Evolutionary conservation across 1,140 invertebrate species (phyloP).

Genomic region (Conus ventricosus): DNA sequence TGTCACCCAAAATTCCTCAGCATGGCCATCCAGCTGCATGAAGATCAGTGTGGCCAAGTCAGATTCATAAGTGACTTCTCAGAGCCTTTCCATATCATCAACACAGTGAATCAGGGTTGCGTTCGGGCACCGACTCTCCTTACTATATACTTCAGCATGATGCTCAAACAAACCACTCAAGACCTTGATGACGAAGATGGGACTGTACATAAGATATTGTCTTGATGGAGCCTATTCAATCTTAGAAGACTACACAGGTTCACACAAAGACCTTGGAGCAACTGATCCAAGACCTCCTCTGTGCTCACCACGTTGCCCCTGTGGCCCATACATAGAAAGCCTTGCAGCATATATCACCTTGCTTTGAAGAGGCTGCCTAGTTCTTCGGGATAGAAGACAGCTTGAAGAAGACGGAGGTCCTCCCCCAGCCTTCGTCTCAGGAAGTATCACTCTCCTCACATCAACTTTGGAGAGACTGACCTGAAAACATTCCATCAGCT

Average conservation of each 20-base stretch:
- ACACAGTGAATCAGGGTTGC: too few relatives aligned
- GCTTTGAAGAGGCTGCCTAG: conserved; percentile 13
- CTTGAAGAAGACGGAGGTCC: conserved; percentile 13
- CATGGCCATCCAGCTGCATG: too few relatives aligned
- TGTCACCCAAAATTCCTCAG: too few relatives aligned
- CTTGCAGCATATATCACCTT: not conserved
- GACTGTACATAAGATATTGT: not conserved
- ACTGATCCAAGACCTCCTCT: conserved; percentile 12
- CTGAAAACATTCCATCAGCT: conserved; percentile 32
- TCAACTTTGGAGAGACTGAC: conserved; percentile 19
- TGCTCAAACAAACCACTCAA: not conserved
- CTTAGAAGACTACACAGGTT: too few relatives aligned
- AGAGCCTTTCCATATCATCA: too few relatives aligned
- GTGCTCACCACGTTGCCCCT: too few relatives aligned
- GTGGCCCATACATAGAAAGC: conserved; percentile 18
- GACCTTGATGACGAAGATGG: conserved; percentile 19
- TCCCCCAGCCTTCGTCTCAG: conserved; percentile 16
- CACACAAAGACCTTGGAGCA: not conserved
- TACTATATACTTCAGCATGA: too few relatives aligned
- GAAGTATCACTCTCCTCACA: conserved; percentile 14
- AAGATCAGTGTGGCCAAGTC: too few relatives aligned
- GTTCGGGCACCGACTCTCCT: too few relatives aligned
- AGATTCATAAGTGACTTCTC: not conserved
- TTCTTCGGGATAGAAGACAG: not conserved
- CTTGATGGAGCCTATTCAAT: not conserved